Evolutionary conservation across 2,797 vertebrate species (phyloP).

Genomic region (Notoglanidium macrostoma): DNA sequence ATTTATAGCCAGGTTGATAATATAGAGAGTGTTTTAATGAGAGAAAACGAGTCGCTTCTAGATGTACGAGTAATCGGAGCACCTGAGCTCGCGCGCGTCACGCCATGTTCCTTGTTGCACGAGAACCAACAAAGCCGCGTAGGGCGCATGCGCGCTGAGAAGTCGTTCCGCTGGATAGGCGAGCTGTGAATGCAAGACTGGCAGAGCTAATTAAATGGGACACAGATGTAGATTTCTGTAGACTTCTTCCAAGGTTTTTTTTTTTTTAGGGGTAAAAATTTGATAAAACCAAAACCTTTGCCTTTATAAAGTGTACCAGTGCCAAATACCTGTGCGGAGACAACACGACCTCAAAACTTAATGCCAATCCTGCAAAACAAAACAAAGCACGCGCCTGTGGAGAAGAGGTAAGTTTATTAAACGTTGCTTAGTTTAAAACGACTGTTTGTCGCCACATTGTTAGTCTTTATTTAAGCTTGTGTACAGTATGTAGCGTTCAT

Average conservation of each 20-base stretch:
- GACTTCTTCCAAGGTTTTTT: background rate
- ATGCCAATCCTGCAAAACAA: constrained; percentile 20
- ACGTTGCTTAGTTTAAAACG: background rate
- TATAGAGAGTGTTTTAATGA: background rate
- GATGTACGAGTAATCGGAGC: background rate
- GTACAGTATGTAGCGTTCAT: background rate
- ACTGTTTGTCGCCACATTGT: too few species aligned
- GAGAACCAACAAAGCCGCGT: constrained; percentile 13
- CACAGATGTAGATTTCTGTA: constrained; percentile 17
- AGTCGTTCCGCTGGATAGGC: constrained; percentile 30
- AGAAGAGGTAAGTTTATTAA: background rate
- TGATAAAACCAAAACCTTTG: background rate
- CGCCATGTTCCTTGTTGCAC: constrained; percentile 36
- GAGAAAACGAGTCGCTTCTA: background rate
- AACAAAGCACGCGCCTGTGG: constrained; percentile 9
- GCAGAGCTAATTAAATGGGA: background rate
- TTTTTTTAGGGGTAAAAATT: background rate
- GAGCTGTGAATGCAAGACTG: constrained; percentile 24
- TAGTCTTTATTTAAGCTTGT: background rate
- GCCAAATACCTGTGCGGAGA: constrained; percentile 1
- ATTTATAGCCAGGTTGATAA: background rate
- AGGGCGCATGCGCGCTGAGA: constrained; percentile 57
- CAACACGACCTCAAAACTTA: constrained; percentile 22
- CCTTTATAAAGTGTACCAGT: background rate
- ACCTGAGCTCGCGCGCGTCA: constrained; percentile 57